Evolutionary conservation across 2,888 invertebrate species (phyloP).

Genomic region (Phrixothrix hirtus): DNA sequence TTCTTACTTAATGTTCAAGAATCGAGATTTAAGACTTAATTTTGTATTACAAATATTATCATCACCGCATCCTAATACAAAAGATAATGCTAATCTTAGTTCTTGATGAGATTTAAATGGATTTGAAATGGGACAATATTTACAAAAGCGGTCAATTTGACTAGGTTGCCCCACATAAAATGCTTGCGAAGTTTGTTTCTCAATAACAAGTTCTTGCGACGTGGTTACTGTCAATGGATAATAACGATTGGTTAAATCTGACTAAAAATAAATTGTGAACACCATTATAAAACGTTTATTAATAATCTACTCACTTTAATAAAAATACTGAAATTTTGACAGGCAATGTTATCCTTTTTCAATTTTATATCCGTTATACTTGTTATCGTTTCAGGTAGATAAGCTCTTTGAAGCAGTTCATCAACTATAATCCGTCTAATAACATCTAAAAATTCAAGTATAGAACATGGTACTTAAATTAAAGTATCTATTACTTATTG

Average conservation of each 20-base stretch:
- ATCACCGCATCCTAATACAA: conserved; percentile 45
- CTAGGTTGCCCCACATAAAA: conserved; percentile 24
- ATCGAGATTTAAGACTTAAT: conserved; percentile 37
- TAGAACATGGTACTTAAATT: too few species aligned
- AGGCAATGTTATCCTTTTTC: conserved; percentile 8
- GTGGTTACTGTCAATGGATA: conserved; percentile 36
- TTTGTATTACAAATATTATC: conserved; percentile 44
- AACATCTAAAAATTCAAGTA: conserved; percentile 18
- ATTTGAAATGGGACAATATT: conserved; percentile 42
- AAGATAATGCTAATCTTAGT: conserved; percentile 42
- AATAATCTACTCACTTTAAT: conserved; percentile 22
- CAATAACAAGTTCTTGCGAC: conserved; percentile 23
- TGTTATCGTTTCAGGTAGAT: conserved; percentile 4
- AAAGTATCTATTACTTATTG: conserved; percentile 23
- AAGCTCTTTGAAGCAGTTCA: conserved; percentile 30
- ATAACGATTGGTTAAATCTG: conserved; percentile 11
- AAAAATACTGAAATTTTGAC: conserved; percentile 28
- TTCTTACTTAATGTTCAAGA: conserved; percentile 34
- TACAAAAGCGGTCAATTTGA: conserved; percentile 40
- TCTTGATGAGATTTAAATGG: conserved; percentile 35
- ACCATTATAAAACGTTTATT: too few species aligned
- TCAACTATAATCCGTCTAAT: conserved; percentile 25
- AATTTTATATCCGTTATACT: conserved; percentile 14
- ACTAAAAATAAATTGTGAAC: conserved; percentile 6
- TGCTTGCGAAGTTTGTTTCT: conserved; percentile 17